These are phyloP conservation scores for Tetragnatha montana DNA, from an alignment of 2,888 invertebrate species.

Conservation along the genomic window DNA sequence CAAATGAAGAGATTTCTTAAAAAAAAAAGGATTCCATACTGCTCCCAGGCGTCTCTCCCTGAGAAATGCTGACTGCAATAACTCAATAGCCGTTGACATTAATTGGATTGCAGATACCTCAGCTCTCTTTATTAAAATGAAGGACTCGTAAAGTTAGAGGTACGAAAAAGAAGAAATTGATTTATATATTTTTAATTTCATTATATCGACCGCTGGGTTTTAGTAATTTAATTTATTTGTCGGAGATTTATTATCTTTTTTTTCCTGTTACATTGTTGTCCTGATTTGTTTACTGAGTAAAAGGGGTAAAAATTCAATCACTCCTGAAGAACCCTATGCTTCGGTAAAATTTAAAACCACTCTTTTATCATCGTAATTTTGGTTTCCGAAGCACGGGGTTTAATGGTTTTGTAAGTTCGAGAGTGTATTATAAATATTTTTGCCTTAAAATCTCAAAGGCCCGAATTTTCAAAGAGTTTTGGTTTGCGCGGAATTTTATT, in stretches of 20 bases:
- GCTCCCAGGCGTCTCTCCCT: background rate
- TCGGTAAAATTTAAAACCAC: background rate
- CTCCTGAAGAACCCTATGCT: background rate
- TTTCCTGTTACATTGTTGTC: background rate
- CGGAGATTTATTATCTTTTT: background rate
- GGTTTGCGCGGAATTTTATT: no score
- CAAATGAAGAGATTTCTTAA: background rate
- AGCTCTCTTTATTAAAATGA: background rate
- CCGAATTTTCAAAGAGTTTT: no score
- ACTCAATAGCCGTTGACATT: slow-evolving; percentile 8
- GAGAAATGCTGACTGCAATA: slow-evolving; percentile 15
- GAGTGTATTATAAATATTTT: no score
- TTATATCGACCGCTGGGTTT: slow-evolving; percentile 1
- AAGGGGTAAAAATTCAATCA: background rate
- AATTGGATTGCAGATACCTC: slow-evolving; percentile 30
- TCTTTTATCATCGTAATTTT: no score
- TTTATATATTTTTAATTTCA: slow-evolving; percentile 36
- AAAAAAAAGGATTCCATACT: background rate
- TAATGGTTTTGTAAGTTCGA: no score
- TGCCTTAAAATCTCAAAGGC: no score
- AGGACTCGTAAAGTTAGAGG: background rate
- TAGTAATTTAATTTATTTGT: slow-evolving; percentile 23
- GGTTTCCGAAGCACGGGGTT: no score
- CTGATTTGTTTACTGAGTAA: background rate
- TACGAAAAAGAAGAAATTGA: background rate